Evolutionary conservation across 2,113 vertebrate genomes (phyloP).

Genomic region (Bos javanicus): DNA sequence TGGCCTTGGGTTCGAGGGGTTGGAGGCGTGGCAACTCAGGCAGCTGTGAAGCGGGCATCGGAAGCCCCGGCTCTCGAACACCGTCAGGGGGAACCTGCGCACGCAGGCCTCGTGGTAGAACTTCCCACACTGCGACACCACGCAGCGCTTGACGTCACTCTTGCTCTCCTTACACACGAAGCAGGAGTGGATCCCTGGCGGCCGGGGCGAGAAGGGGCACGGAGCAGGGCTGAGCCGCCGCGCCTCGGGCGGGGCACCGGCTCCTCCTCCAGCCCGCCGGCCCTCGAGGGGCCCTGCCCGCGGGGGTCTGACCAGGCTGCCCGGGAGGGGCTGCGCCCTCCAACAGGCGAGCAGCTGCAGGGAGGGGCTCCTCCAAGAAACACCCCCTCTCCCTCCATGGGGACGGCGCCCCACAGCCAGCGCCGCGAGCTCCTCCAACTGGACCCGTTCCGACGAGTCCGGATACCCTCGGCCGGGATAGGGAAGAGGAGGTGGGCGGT

Average conservation of each 20-base stretch:
- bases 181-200: conserved; percentile 89
- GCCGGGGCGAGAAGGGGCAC: neutral
- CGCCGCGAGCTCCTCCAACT: neutral
- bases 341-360: no score
- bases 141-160: conserved; percentile 89
- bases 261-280: neutral
- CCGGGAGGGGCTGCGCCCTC: neutral
- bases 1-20: conserved; percentile 86
- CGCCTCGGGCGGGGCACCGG: rapidly evolving
- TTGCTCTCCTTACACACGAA: conserved; percentile 93
- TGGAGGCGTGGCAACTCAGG: conserved; percentile 90
- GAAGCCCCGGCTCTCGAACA: conserved; percentile 94
- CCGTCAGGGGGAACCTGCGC: conserved; percentile 86
- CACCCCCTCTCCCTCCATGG: neutral
- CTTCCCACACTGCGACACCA: conserved; percentile 92
- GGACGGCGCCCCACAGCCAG: no score
- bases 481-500: neutral
- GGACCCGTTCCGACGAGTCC: neutral
- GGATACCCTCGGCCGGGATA: neutral
- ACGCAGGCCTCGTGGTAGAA: conserved; percentile 96
- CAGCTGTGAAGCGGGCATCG: conserved; percentile 97
- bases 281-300: neutral
- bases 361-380: neutral
- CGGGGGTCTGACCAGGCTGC: neutral
- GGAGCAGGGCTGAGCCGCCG: neutral